Evolutionary conservation across 1,140 invertebrate species (phyloP), one percentile per base, ranked within the genome.

Genomic region (Drosophila burlai): DNA sequence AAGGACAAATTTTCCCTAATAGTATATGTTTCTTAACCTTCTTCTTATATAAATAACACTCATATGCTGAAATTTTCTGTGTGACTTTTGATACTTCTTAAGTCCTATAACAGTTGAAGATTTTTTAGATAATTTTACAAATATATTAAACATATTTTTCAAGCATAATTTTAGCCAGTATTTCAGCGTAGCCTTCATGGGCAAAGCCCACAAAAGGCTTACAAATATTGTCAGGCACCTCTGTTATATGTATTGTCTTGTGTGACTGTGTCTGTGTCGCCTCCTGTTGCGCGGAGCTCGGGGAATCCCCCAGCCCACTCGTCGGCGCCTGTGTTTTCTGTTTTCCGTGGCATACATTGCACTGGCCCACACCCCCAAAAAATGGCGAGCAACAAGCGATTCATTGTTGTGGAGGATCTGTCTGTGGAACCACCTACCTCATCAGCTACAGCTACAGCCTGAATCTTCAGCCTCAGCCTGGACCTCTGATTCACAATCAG

Each of bases 301-400:
- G 40, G 26, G 21, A 29, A 11, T 10, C 18, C 47, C 47, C 26
- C 49, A 31, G 2, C 10, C 47, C 47, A n/a, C 16, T 29, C 46
- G 13, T 1, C 6, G 24, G 47, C 24, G 8, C 9, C 24, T n/a
- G 24, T 34, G 29, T 40, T 62, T 63, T 46, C 59, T 75, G 64
- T 78, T 62, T 50, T 38, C 57, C 40, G 21, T 24, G 18, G 29
- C 76, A 46, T 45, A 26, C 45, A 65, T 61, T 59, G 61, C 65
- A 61, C 49, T 61, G 65, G 21, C 26, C 26, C 42, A 40, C 61
- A 42, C 42, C 8, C 34, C 1, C 0, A 3, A 75, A 75, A 75
- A 75, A 71, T 61, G 76, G 80, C 29, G 79, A 73, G 85, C 81
- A 84, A 81, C 75, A 81, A 81, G 75, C 85, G 62, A 61, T 38